phyloP scores from a whole-genome alignment of 2,113 vertebrate genomes.

The Motacilla tschutschensis region DNA sequence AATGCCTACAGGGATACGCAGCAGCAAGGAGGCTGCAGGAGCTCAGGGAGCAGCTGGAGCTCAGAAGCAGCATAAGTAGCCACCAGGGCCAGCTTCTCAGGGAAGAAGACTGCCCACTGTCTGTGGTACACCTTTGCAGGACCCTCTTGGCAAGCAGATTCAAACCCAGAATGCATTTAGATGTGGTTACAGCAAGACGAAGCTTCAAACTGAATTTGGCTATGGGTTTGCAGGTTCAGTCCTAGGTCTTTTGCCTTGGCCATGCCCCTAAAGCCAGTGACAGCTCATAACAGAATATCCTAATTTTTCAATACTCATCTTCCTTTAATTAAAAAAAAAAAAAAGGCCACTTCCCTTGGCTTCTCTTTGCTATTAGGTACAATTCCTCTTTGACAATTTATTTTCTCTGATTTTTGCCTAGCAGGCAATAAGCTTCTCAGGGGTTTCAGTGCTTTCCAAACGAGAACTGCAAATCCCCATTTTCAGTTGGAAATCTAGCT shows the following conservation, averaged over 20 bases:
- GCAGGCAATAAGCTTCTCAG: neutral
- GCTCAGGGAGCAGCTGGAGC: neutral
- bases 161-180: neutral
- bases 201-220: neutral
- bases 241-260: neutral
- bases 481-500: constrained; percentile 20
- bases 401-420: neutral
- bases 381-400: neutral
- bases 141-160: neutral
- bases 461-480: neutral
- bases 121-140: neutral
- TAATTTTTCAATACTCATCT: neutral
- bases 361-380: neutral
- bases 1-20: neutral
- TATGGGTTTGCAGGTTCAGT: neutral
- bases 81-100: neutral
- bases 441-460: neutral
- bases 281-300: neutral
- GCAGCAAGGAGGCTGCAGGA: neutral
- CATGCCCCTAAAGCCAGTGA: neutral
- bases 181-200: neutral
- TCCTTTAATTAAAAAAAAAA: neutral
- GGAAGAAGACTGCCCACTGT: neutral
- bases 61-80: neutral
- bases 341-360: neutral